phyloP scores from a whole-genome alignment of 2,113 vertebrate genomes.

The Camelus bactrianus region DNA sequence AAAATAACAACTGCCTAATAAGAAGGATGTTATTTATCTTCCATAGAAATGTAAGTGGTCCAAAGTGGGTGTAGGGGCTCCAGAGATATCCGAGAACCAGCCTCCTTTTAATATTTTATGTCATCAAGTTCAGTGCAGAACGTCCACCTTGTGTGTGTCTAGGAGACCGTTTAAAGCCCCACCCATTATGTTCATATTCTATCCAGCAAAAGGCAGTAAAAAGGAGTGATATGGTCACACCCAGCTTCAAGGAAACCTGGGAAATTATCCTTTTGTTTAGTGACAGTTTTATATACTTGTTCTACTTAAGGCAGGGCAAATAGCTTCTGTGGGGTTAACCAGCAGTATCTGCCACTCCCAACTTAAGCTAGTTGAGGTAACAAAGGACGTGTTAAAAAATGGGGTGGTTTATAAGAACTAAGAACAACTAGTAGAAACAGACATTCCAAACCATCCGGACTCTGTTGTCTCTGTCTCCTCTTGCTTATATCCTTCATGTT shows the following conservation, averaged over 20 bases:
- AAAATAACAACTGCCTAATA: background rate
- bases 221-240: background rate
- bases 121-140: background rate
- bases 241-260: background rate
- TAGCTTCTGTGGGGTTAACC: fast-evolving
- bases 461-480: background rate
- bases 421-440: background rate
- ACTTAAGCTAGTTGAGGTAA: background rate
- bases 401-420: background rate
- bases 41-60: background rate
- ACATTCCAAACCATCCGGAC: background rate
- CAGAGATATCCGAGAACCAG: background rate
- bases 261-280: background rate
- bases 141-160: background rate
- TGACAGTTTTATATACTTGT: background rate
- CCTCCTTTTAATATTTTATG: background rate
- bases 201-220: background rate
- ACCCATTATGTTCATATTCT: background rate
- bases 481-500: fast-evolving
- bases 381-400: background rate
- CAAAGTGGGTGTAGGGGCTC: fast-evolving
- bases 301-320: background rate
- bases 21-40: background rate
- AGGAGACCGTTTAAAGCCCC: background rate
- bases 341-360: background rate